Conservation (phyloP, 2,113 vertebrate species). For the Psophia crepitans region DNA sequence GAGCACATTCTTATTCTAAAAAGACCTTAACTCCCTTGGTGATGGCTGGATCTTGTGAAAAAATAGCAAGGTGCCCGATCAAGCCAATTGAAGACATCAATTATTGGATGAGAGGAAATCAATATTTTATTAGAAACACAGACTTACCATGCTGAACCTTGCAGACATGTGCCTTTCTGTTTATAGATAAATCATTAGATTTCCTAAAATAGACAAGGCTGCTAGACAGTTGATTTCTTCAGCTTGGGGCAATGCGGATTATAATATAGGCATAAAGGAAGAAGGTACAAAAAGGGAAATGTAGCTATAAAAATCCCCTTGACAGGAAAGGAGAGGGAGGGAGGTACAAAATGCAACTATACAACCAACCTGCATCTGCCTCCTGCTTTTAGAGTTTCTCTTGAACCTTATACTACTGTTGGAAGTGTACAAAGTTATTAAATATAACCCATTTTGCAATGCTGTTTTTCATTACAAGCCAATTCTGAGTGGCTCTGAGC, state of each 20-base stretch:
- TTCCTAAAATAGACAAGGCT: conserved; percentile 15
- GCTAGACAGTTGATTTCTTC: not conserved
- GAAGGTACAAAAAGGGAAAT: not conserved
- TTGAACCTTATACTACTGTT: not conserved
- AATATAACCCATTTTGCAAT: not conserved
- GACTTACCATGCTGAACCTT: not conserved
- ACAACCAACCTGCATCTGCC: not conserved
- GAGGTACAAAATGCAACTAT: not conserved
- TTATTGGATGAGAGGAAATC: not conserved
- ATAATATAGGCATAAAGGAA: not conserved
- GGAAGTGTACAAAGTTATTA: not conserved
- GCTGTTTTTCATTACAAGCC: not conserved
- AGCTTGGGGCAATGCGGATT: not conserved
- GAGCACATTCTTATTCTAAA: not conserved
- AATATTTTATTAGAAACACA: conserved; percentile 17
- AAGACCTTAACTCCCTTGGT: not conserved
- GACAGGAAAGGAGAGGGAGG: not conserved
- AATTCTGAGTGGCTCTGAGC: not conserved
- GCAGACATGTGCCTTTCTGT: not conserved
- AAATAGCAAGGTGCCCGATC: not conserved
- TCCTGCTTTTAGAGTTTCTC: not conserved
- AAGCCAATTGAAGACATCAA: not conserved
- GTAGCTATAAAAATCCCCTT: not conserved
- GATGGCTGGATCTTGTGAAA: not conserved
- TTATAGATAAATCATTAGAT: conserved; percentile 22